Conservation (phyloP, 2,113 vertebrate species). For the Brachyhypopomus gauderio region DNA sequence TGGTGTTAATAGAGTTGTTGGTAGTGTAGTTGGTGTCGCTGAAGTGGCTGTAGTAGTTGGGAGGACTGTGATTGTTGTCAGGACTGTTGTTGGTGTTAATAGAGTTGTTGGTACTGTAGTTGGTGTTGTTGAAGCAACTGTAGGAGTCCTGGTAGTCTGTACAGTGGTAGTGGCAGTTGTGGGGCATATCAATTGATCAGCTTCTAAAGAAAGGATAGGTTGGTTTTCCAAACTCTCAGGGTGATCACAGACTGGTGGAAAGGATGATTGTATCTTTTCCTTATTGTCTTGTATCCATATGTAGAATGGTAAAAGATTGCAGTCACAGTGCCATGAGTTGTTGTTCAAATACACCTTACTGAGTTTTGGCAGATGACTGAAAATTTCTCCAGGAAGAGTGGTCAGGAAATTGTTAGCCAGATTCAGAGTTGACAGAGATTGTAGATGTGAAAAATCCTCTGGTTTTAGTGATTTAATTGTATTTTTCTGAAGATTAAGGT, state of each 20-base stretch:
- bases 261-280: constrained; percentile 52
- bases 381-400: constrained; percentile 62
- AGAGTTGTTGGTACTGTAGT: not conserved
- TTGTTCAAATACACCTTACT: constrained; percentile 66
- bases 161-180: constrained; percentile 24
- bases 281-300: constrained; percentile 65
- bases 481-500: constrained; percentile 73
- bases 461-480: constrained; percentile 62
- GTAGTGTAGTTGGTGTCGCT: too few species aligned
- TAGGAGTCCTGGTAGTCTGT: not conserved
- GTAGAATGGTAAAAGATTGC: constrained; percentile 70
- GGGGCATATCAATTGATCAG: constrained; percentile 70
- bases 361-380: constrained; percentile 66
- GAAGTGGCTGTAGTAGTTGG: not conserved
- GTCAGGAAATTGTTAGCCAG: constrained; percentile 67
- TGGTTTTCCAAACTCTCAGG: constrained; percentile 67
- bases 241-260: constrained; percentile 61
- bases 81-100: not conserved
- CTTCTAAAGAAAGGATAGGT: constrained; percentile 56
- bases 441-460: constrained; percentile 65
- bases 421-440: constrained; percentile 66
- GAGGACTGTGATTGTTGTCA: not conserved
- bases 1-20: not conserved
- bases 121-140: not conserved
- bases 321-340: constrained; percentile 85